Base-by-base conservation (phyloP, 2,797 vertebrate species). In the Malacoctenus gilli region DNA sequence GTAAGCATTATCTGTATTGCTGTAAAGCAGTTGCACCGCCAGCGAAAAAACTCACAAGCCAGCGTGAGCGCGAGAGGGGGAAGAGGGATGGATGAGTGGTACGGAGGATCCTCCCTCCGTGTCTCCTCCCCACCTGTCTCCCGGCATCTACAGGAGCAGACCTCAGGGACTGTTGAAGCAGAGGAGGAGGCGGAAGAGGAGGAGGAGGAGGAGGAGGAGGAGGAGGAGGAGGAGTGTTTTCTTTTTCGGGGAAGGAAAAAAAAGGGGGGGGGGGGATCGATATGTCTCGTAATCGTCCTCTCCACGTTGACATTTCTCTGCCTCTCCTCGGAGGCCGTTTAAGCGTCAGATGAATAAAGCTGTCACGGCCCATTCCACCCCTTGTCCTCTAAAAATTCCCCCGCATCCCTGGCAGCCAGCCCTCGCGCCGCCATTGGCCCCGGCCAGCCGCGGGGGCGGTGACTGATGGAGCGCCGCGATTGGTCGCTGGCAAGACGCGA, bases 311-410 rank as follows among this genome's bases (percentile, higher is more conserved):
- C 86, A 77, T 90, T 84, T 89, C 80, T 88, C 85, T 87, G 84
- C 85, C 78, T 88, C 85, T 91, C 92, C 93, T 93, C 85, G 87
- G 94, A 94, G 92, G 89, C 92, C 90, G 91, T 92, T 93, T 95
- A 95, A 94, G 92, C 91, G 82, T 84, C 77, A 90, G 93, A 93
- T 94, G 93, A 95, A 95, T 94, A 94, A 94, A 95, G 92, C 93
- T 94, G 93, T 94, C 92, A 95, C 84, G 89, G 92, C 85, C 87
- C 89, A 93, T 94, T 91, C 91, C 85, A 50, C 85, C 90, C 84
- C 87, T 89, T 85, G 84, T 89, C 91, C 91, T 91, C 88, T 90
- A 88, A 67, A 79, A 39, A n/a, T n/a, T 46, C 62, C 47, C 9
- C 63, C 12, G 49, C 72, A 62, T 61, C 66, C 68, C 75, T 81